Base-by-base conservation (phyloP, 1,140 invertebrate genomes). In the Dendrolimus punctatus region DNA sequence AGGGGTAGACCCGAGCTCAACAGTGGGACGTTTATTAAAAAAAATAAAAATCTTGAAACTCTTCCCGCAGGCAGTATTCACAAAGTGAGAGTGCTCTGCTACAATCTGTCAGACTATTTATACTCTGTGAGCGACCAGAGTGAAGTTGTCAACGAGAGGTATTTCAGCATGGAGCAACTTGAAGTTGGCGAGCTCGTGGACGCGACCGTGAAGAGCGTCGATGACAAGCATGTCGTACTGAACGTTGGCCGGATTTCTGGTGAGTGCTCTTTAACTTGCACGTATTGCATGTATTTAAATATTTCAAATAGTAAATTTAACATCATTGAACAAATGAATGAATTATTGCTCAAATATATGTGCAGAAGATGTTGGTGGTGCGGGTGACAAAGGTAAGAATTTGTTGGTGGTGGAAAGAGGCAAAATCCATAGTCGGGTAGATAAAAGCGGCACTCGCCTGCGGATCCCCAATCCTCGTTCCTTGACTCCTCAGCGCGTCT, bases 91-190 rank as follows among this genome's bases (percentile, higher is more conserved):
- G 64, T 85, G 6, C 49, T 82, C 0, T 62, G 61, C 43, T 85
- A 85, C 68, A 73, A 78, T 57, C 47, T 78, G n/a, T 60, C 62
- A 0, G 80, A 85, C 63, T 73, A 72, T 50, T 51, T 65, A 42
- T 85, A 85, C 64, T 70, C 71, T 0, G 66, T 85, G 42, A 72
- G 60, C 8, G 80, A 82, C 58, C 60, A 79, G 46, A 50, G 60
- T 2, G 40, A 57, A 2, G 10, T 76, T 8, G 57, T 85, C 1
- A 45, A 46, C 0, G 71, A 80, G 66, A 60, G 60, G 53, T 76
- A 74, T 64, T 82, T 84, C 72, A 63, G 39, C 2, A 45, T 71
- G 8, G 40, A 54, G 0, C 66, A 79, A 46, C 65, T 82, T 40
- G 7, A 6, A 0, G 50, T 60, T 0, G 80, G 76, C 0, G 62